Percentiles rank a stretch among this genome's conserved stretches.
phyloP scores from a whole-genome alignment of 2,888 invertebrate genomes.

The Drosophila paranaensis region DNA sequence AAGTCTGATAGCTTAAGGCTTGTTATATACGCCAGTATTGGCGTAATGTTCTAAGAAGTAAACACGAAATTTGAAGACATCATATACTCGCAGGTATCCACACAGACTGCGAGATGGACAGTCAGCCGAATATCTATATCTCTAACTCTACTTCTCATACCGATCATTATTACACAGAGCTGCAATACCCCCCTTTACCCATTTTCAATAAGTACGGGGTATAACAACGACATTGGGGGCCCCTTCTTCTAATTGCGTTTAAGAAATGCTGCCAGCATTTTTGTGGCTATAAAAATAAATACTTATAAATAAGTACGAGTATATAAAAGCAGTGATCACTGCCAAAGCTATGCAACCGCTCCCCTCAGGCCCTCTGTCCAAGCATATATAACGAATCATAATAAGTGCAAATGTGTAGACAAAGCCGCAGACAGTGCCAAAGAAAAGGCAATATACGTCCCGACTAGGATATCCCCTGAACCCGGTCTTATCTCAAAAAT shows the following conservation, averaged over 20 bases:
- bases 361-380: background rate
- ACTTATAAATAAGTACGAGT: conserved; percentile 53
- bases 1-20: too few species aligned
- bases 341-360: conserved; percentile 32
- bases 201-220: conserved; percentile 6
- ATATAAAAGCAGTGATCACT: conserved; percentile 53
- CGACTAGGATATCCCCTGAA: too few species aligned
- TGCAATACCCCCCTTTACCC: background rate
- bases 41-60: too few species aligned
- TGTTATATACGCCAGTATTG: too few species aligned
- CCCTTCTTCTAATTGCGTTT: conserved; percentile 67
- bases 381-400: conserved; percentile 41
- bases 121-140: too few species aligned
- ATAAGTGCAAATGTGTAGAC: conserved; percentile 63
- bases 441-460: conserved; percentile 34
- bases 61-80: too few species aligned
- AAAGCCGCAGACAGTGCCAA: conserved; percentile 52
- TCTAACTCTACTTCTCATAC: too few species aligned
- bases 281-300: conserved; percentile 62
- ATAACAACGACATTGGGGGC: conserved; percentile 49
- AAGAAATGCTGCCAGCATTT: conserved; percentile 65
- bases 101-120: too few species aligned
- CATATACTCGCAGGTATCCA: too few species aligned
- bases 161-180: too few species aligned
- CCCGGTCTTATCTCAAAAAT: too few species aligned